Base-by-base conservation (phyloP, 2,797 vertebrate genomes). In the Leucoraja ocellata region DNA sequence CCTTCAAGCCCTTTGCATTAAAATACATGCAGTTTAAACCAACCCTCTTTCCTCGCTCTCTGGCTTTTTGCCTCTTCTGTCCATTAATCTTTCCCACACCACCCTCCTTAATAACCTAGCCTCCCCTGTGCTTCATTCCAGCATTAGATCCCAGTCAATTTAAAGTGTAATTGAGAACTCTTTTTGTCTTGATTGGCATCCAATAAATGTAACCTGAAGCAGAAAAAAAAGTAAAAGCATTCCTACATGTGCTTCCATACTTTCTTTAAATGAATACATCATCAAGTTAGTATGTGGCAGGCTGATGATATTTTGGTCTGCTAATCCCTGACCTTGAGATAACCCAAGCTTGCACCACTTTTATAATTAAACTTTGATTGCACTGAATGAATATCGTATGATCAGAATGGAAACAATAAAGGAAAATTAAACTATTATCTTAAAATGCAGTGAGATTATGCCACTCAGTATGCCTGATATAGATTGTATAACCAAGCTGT, bases 341-440 rank as follows among this genome's bases (percentile, higher is more conserved):
- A 18, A 21, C 2, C n/a, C 32, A 6, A 21, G n/a, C 16, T 65
- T 65, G 61, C 28, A 65, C 18, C 5, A 6, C 5, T 16, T 65
- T 88, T 18, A 65, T n/a, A 61, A 46, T 54, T 4, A 61, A 28
- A 68, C 65, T 74, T 21, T 74, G 1, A 36, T 88, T 16, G 65
- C 18, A 36, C 32, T 78, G 77, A 78, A 65, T 88, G 28, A 65
- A 63, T 16, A 13, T 13, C 16, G 63, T 54, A 4, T 61, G 25
- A 28, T 61, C 4, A 6, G 61, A 25, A n/a, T 28, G 9, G 83
- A 86, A 86, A 65, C 28, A 86, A 63, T 8, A 63, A 86, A 63
- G 83, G n/a, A 86, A 86, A 65, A 86, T 86, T 13, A 86, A 86
- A 18, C 58, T 63, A 86, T 86, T n/a, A 36, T 2, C 32, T 79